phyloP scores from a whole-genome alignment of 30 jellyfish, hydroid and myxozoan species.

The Aurelia aurita region DNA sequence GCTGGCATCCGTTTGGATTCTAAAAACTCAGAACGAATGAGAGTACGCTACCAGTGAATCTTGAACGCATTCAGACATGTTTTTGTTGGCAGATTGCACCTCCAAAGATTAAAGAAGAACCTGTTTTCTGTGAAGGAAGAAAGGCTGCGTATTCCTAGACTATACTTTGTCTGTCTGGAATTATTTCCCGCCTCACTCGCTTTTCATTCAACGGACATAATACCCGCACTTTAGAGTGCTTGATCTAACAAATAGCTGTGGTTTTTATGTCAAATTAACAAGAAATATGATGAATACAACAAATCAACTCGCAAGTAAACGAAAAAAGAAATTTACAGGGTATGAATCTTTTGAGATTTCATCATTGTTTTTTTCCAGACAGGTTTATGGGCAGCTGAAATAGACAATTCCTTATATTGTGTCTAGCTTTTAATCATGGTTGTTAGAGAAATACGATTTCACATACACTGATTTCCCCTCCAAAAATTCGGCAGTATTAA shows the following conservation, averaged over 20 bases:
- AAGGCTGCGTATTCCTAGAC: constrained; percentile 8
- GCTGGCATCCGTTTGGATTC: neutral
- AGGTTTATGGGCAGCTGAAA: constrained; percentile 47
- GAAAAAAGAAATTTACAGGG: constrained; percentile 85
- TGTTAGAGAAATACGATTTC: neutral
- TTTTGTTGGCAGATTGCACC: neutral
- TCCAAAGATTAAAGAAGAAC: neutral
- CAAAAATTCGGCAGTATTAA: too few relatives aligned
- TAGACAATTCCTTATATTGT: constrained; percentile 25
- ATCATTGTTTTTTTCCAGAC: constrained; percentile 30
- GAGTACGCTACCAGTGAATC: too few relatives aligned
- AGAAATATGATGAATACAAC: constrained; percentile 38
- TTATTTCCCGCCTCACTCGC: neutral
- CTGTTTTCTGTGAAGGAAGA: neutral
- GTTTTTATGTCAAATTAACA: neutral
- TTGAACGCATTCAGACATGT: neutral
- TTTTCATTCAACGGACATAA: neutral
- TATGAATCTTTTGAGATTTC: neutral
- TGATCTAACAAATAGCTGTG: too few relatives aligned
- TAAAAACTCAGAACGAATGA: neutral
- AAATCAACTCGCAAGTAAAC: constrained; percentile 50
- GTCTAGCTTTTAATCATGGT: constrained; percentile 5
- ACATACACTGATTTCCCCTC: too few relatives aligned
- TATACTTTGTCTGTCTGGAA: neutral
- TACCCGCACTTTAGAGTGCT: too few relatives aligned